Evolutionary conservation across 2,113 vertebrate species (phyloP), one percentile per base, ranked within the genome.

Genomic region (Hippocampus mohnikei): DNA sequence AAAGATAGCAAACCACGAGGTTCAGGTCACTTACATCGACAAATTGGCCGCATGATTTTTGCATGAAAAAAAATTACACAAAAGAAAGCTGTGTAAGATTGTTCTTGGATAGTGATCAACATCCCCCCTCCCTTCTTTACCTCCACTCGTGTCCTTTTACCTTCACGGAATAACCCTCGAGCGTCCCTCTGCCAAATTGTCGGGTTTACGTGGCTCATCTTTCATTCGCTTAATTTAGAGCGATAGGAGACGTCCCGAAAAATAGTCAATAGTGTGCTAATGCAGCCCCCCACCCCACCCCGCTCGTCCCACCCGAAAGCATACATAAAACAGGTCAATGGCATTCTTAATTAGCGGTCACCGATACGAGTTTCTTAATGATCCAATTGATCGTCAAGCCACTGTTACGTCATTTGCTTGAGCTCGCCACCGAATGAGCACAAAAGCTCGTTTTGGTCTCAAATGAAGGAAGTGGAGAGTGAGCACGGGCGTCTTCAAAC

Each of bases 1-100:
- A 91, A 94, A 95, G 92, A 94, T 92, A 95, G 93, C 93, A 95
- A 95, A 95, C 94, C 95, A 95, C 93, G 91, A 94, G 95, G 94
- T 96, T 94, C 94, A 95, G 94, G 94, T 94, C 94, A 96, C 95
- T 96, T 96, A 96, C 95, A 96, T 96, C 93, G 94, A 96, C 94
- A 96, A 96, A 95, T 95, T 95, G 95, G 95, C 95, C 95, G 93
- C 95, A 95, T 96, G 95, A 95, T 96, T 95, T 96, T 95, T 95
- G 95, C 95, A 96, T 96, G 95, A 95, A 96, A 95, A 96, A 95
- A 95, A 95, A 94, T 95, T 93, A 93, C 92, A 95, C 33, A 95
- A 95, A 94, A 96, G 92, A 96, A 95, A 96, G 95, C 94, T 96
- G 94, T 93, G 94, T 96, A 95, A 96, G 94, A 95, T 94, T 94